Evolutionary conservation across 2,797 vertebrate species (phyloP).

Genomic region (Gephyroberyx darwinii): DNA sequence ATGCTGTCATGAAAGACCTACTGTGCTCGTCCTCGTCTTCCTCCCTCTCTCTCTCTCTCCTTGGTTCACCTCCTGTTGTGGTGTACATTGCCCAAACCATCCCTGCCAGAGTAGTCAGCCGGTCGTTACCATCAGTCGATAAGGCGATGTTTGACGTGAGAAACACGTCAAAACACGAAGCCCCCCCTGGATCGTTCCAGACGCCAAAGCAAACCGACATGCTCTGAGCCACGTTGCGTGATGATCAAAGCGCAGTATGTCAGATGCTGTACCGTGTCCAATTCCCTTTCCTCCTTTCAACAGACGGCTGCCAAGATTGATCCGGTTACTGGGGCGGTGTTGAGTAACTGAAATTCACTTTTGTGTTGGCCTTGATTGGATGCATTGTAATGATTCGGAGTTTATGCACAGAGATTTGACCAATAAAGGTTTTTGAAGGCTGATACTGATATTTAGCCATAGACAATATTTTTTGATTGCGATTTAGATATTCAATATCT

Average conservation of each 20-base stretch:
- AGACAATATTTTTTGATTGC: no score
- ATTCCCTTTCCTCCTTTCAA: slow-evolving; percentile 20
- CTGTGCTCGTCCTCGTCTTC: not conserved
- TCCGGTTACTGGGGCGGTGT: slow-evolving; percentile 27
- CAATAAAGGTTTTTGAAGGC: no score
- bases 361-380: not conserved
- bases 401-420: not conserved
- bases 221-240: not conserved
- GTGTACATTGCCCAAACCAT: slow-evolving; percentile 19
- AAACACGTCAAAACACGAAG: slow-evolving; percentile 29
- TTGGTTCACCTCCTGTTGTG: slow-evolving; percentile 7
- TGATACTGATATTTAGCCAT: no score
- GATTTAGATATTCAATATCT: no score
- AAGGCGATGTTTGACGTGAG: slow-evolving; percentile 21
- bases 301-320: slow-evolving; percentile 13
- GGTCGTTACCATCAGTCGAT: not conserved
- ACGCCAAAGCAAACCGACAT: slow-evolving; percentile 36
- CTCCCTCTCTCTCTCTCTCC: not conserved
- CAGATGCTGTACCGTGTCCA: slow-evolving; percentile 25
- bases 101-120: slow-evolving; percentile 5
- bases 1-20: slow-evolving; percentile 13
- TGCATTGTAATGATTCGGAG: not conserved
- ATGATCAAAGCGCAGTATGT: slow-evolving; percentile 34
- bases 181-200: slow-evolving; percentile 24
- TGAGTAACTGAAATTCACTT: slow-evolving; percentile 18